These are phyloP conservation scores for Axis porcinus DNA, from an alignment of 2,113 vertebrate species.

Conservation along the genomic window DNA sequence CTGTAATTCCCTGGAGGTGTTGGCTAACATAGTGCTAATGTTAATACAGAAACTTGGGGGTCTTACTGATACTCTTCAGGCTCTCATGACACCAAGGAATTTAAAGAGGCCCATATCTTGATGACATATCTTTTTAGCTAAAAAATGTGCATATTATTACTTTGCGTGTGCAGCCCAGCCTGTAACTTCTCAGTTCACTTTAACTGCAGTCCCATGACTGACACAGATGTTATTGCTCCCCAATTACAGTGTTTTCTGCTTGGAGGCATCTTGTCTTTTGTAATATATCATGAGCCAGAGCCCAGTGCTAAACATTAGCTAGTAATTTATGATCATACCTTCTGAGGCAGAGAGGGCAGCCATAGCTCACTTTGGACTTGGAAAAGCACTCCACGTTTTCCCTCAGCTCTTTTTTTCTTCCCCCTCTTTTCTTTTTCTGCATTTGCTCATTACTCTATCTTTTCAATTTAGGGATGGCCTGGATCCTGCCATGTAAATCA, in stretches of 20 bases:
- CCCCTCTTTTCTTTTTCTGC: slow-evolving; percentile 57
- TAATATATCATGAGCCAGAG: slow-evolving; percentile 66
- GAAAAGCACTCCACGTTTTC: slow-evolving; percentile 72
- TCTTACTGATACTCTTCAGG: slow-evolving; percentile 11
- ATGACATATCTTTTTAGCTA: slow-evolving; percentile 58
- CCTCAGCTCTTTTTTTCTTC: slow-evolving; percentile 16
- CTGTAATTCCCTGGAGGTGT: slow-evolving; percentile 5
- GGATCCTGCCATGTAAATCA: slow-evolving; percentile 77
- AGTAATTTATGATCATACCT: slow-evolving; percentile 73
- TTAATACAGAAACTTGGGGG: slow-evolving; percentile 32
- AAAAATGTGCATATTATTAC: slow-evolving; percentile 59
- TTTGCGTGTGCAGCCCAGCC: slow-evolving; percentile 46
- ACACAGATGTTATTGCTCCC: slow-evolving; percentile 72
- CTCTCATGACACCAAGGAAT: slow-evolving; percentile 39
- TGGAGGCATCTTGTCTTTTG: slow-evolving; percentile 69
- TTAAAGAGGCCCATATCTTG: slow-evolving; percentile 56
- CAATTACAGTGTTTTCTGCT: slow-evolving; percentile 73
- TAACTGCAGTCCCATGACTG: slow-evolving; percentile 54
- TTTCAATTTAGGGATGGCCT: slow-evolving; percentile 75
- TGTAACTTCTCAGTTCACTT: slow-evolving; percentile 63
- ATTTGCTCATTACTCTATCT: slow-evolving; percentile 75
- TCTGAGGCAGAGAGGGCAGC: slow-evolving; percentile 71
- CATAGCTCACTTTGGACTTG: slow-evolving; percentile 74
- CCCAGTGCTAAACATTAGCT: slow-evolving; percentile 68
- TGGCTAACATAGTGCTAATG: neutral